Percentiles rank a stretch among this genome's conserved stretches.
Evolutionary conservation across 1,140 invertebrate genomes (phyloP).

Genomic region (Trachymyrmex cornetzi): DNA sequence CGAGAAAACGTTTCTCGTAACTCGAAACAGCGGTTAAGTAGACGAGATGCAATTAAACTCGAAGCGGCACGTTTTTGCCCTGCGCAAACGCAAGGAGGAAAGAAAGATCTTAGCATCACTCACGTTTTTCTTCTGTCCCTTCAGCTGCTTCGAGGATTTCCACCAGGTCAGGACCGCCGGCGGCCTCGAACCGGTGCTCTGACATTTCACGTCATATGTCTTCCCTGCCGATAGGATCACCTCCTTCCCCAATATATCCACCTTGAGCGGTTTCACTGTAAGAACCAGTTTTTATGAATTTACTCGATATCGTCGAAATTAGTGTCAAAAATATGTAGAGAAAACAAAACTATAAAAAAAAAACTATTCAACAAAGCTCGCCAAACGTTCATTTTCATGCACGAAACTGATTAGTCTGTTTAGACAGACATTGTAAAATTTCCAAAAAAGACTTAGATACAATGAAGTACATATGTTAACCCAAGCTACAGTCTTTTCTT

Average conservation of each 20-base stretch:
- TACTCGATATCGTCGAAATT: neutral
- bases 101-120: constrained; percentile 76
- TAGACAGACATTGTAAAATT: neutral
- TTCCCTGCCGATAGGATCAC: constrained; percentile 87
- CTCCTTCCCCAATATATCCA: constrained; percentile 87
- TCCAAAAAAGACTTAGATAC: neutral
- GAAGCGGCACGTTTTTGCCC: constrained; percentile 28
- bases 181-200: constrained; percentile 89
- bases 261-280: constrained; percentile 89
- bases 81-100: constrained; percentile 7
- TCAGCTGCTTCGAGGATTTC: constrained; percentile 87
- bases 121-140: constrained; percentile 86
- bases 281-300: constrained; percentile 64
- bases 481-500: too few relatives aligned
- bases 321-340: neutral
- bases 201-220: constrained; percentile 89
- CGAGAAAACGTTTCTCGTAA: constrained; percentile 37
- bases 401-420: neutral
- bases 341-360: constrained; percentile 1
- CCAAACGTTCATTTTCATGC: neutral
- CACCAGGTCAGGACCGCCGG: constrained; percentile 90
- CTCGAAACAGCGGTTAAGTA: constrained; percentile 50
- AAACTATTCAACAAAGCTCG: neutral
- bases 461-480: neutral
- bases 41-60: constrained; percentile 49